Percentiles rank a stretch among this genome's conserved stretches.
These are phyloP conservation scores for Butorides virescens DNA, from an alignment of 2,113 vertebrate genomes.

Conservation along the genomic window DNA sequence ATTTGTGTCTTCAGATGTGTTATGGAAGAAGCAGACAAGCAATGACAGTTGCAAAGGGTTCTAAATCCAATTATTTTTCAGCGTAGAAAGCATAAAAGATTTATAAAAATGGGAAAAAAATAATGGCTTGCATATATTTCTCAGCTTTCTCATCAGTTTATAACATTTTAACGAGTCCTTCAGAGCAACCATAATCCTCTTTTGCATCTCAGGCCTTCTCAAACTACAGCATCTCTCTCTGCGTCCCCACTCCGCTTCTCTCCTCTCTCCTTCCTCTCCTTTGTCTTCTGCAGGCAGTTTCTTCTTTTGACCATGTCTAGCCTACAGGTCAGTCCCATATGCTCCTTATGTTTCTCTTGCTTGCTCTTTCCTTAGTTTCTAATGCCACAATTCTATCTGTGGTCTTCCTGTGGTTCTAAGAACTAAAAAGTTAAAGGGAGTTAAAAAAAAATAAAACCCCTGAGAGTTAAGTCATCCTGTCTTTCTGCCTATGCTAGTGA, in stretches of 20 bases:
- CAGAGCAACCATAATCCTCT: neutral
- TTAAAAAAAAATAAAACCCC: neutral
- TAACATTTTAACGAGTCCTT: neutral
- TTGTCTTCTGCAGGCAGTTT: neutral
- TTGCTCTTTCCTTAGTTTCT: slow-evolving; percentile 3
- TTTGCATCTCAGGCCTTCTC: neutral
- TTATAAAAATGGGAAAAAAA: neutral
- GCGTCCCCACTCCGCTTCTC: neutral
- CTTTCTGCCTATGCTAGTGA: neutral
- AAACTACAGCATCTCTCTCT: neutral
- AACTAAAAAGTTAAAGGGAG: neutral
- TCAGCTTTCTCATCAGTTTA: neutral
- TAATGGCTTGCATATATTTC: neutral
- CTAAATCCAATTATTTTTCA: neutral
- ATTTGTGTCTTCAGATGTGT: neutral
- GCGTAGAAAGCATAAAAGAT: neutral
- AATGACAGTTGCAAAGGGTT: neutral
- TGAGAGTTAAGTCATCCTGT: neutral
- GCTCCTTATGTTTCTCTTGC: neutral
- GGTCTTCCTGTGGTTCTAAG: neutral
- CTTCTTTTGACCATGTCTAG: neutral
- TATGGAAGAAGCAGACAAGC: neutral
- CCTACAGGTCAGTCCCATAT: neutral
- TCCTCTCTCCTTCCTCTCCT: neutral
- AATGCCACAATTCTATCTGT: neutral